phyloP scores from a whole-genome alignment of 2,797 vertebrate species.

The Euphonia xanthogaster region DNA sequence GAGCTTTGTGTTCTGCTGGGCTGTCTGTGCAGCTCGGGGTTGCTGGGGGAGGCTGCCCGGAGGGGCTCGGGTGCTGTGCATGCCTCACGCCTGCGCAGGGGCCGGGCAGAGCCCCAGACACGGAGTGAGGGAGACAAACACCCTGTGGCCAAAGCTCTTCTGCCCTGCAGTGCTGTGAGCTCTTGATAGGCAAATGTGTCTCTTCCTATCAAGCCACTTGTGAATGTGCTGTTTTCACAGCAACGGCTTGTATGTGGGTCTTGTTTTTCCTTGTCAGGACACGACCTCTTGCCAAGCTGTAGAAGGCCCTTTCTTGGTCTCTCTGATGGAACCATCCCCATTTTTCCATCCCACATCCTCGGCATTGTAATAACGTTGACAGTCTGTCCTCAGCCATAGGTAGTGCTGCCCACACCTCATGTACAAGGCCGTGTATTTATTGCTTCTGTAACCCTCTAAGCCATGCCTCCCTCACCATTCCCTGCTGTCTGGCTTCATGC shows the following conservation, averaged over 20 bases:
- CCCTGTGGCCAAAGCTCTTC: background rate
- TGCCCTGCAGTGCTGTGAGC: background rate
- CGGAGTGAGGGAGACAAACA: background rate
- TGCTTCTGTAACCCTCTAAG: constrained; percentile 36
- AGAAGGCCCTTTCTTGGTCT: background rate
- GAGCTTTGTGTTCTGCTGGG: background rate
- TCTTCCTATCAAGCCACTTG: background rate
- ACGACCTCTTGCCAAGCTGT: background rate
- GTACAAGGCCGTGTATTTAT: background rate
- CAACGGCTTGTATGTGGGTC: background rate
- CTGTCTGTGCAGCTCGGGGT: background rate
- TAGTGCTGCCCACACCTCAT: background rate
- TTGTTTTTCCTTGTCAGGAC: background rate
- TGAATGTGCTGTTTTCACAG: background rate
- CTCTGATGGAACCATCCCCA: background rate
- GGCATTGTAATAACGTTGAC: rapidly evolving
- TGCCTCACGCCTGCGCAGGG: background rate
- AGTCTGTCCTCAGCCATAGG: background rate
- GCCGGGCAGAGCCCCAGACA: background rate
- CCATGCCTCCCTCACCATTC: constrained; percentile 24
- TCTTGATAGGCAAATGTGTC: background rate
- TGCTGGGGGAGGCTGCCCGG: background rate
- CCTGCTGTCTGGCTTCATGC: constrained; percentile 56
- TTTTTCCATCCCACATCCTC: background rate
- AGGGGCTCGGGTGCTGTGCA: background rate